These are phyloP conservation scores for Austrolebias charrua DNA, from an alignment of 2,797 vertebrate species.

Conservation along the genomic window DNA sequence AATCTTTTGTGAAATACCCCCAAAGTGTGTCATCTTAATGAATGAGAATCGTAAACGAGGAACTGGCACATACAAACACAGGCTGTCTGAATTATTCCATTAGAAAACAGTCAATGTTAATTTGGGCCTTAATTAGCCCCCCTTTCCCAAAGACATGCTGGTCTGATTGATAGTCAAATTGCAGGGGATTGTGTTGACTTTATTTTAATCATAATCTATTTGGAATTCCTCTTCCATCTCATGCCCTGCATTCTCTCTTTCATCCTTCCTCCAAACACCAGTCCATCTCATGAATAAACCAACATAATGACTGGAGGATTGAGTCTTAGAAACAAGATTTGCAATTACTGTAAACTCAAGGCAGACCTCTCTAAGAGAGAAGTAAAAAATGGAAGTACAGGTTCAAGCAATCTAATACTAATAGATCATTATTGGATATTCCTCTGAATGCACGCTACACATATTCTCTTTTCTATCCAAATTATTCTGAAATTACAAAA, in stretches of 20 bases:
- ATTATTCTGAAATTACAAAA: not conserved
- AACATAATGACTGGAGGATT: conserved; percentile 59
- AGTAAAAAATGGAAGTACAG: not conserved
- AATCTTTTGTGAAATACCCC: conserved; percentile 54
- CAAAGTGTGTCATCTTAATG: conserved; percentile 60
- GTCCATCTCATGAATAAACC: conserved; percentile 73
- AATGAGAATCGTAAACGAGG: conserved; percentile 65
- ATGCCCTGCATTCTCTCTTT: conserved; percentile 50
- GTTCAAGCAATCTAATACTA: conserved; percentile 18
- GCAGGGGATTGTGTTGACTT: conserved; percentile 70
- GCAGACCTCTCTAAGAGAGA: conserved; percentile 35
- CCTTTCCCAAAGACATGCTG: conserved; percentile 60
- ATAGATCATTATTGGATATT: not conserved
- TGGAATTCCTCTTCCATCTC: conserved; percentile 55
- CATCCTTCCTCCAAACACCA: conserved; percentile 31
- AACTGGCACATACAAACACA: conserved; percentile 64
- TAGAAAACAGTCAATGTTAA: conserved; percentile 77
- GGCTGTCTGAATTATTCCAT: conserved; percentile 74
- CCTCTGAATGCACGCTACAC: not conserved
- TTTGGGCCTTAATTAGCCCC: conserved; percentile 72
- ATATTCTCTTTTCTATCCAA: not conserved
- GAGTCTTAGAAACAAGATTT: conserved; percentile 64
- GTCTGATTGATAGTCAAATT: conserved; percentile 74
- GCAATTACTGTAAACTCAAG: conserved; percentile 65
- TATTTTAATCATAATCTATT: conserved; percentile 63